Evolutionary conservation across 1,140 invertebrate genomes (phyloP), one percentile per base, ranked within the genome.

Genomic region (Arctopsyche grandis): DNA sequence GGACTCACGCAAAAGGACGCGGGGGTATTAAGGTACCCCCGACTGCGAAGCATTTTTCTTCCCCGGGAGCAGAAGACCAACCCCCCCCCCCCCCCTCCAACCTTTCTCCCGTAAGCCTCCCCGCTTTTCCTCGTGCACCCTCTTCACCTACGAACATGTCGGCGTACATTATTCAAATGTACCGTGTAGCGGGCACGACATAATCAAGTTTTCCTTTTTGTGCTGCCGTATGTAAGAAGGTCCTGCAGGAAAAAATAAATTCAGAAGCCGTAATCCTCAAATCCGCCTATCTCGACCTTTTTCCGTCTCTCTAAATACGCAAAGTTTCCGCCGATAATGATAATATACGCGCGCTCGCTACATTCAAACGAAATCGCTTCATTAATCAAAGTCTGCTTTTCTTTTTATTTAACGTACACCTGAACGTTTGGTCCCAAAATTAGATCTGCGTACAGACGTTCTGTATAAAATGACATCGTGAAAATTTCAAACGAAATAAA

Each of bases 1-100:
- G 80, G 77, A 78, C 80, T 81, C 80, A 81, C 80, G 80, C 80
- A 81, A 73, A 78, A 70, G 80, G 77, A 81, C 79, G 79, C 69
- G 73, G 52, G 80, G 75, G 80, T 66, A 81, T 81, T 81, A 81
- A 77, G 66, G 63, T 71, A 71, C 26, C 75, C 46, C 73, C 19
- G 69, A 29, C 38, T 75, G 29, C 16, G 70, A 22, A 46, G 60
- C 16, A 73, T 69, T 78, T 81, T 81, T 78, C 60, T 52, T 56
- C 16, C 43, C 70, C 38, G 24, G 9, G 16, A 52, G 48, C 10
- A 52, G 48, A 52, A 16, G 48, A 52, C 10, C 48, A 66, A 66
- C 60, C 60, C 29, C 29, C 29, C 7, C n/a, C 60, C 60, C 10
- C 60, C 60, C 14, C 10, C 12, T 3, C 19, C 19, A 5, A 4